These are phyloP conservation scores for Miltochrista miniata DNA, from an alignment of 2,888 invertebrate species.

Conservation along the genomic window DNA sequence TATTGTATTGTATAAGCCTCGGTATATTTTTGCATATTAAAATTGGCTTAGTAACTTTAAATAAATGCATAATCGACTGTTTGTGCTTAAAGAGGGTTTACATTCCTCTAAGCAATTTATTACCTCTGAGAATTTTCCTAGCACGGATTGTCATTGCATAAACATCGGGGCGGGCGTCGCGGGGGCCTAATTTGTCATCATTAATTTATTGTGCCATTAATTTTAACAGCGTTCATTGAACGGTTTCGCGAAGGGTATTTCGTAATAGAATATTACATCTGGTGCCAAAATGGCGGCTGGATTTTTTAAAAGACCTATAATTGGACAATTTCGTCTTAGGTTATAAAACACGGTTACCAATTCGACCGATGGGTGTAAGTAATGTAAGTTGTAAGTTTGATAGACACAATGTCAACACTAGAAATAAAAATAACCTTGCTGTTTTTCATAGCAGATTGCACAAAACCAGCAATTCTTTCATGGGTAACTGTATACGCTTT, in stretches of 20 bases:
- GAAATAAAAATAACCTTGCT: too few relatives aligned
- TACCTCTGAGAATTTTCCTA: conserved; percentile 12
- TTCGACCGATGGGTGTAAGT: too few relatives aligned
- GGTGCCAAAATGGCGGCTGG: conserved; percentile 13
- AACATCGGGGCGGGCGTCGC: conserved; percentile 14
- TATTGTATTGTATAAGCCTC: too few relatives aligned
- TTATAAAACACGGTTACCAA: too few relatives aligned
- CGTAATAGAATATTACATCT: conserved; percentile 17
- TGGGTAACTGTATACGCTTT: too few relatives aligned
- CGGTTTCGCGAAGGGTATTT: conserved; percentile 15
- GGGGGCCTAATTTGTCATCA: conserved; percentile 19
- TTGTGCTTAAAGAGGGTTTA: conserved; percentile 1
- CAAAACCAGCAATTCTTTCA: too few relatives aligned
- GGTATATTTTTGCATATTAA: neutral
- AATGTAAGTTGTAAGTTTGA: too few relatives aligned
- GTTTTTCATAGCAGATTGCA: too few relatives aligned
- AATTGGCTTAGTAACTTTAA: neutral
- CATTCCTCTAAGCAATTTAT: conserved; percentile 11
- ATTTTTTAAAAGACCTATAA: neutral
- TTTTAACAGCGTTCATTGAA: conserved; percentile 18
- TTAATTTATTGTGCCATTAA: conserved; percentile 20
- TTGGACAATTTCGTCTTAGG: too few relatives aligned
- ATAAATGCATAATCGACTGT: conserved; percentile 1
- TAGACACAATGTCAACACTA: too few relatives aligned
- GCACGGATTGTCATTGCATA: conserved; percentile 11